Conservation (phyloP, 2,113 vertebrate species). For the Nettapus auritus region DNA sequence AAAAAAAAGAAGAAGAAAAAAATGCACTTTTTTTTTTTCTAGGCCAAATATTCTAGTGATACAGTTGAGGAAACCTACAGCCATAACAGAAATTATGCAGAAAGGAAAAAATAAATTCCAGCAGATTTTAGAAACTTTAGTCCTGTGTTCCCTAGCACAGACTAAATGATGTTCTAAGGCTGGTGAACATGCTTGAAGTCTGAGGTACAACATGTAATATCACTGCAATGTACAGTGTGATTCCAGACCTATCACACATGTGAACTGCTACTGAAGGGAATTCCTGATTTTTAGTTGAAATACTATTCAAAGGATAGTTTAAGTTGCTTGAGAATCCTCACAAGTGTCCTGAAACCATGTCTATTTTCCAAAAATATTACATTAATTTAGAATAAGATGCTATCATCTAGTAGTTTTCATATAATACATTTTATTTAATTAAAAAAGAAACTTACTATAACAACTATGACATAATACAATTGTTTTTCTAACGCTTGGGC, state of each 20-base stretch:
- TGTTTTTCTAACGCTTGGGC: neutral
- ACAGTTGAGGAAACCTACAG: neutral
- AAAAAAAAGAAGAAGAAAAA: fast-evolving
- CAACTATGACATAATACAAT: neutral
- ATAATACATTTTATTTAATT: neutral
- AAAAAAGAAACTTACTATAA: neutral
- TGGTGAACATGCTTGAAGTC: neutral
- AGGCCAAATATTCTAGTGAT: neutral
- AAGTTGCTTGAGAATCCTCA: neutral
- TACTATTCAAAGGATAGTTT: neutral
- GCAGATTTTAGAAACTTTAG: neutral
- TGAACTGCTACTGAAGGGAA: neutral
- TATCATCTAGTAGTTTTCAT: neutral
- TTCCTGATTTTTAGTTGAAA: neutral
- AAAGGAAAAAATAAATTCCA: neutral
- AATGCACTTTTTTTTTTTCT: neutral
- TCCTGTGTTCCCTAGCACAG: neutral
- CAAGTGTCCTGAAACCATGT: neutral
- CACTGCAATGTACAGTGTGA: fast-evolving
- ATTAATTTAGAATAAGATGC: neutral
- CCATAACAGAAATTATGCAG: neutral
- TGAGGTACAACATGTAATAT: neutral
- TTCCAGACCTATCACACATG: neutral
- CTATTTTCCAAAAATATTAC: neutral
- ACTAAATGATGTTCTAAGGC: neutral